Base-by-base conservation (phyloP, 2,888 invertebrate genomes). In the Acrobasis consociella region DNA sequence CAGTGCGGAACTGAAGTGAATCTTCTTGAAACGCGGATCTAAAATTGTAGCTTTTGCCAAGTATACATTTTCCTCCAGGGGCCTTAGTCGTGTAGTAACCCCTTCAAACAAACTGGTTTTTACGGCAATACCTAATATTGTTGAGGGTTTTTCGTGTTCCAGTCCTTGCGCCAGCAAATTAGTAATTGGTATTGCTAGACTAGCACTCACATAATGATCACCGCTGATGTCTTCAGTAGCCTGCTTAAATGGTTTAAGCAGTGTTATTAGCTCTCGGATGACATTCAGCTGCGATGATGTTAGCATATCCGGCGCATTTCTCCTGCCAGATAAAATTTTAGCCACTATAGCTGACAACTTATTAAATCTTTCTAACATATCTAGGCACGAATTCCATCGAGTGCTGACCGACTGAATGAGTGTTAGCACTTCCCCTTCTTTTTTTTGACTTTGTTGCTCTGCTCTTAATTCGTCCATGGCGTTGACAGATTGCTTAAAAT, bases 401-500 rank as follows among this genome's bases (percentile, higher is more conserved):
- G 76, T 76, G 69, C 70, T 73, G 58, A 49, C 49, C 9, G 49
- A 9, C 11, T 49, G 49, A 11, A 49, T 49, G 11, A 75, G 63
- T 67, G 71, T 76, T 59, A 75, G 66, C 65, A 77, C 71, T 64
- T 74, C 65, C 8, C 72, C 75, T 67, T 76, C 74, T 77, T 75
- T 76, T 62, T 74, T 70, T 68, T 58, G 60, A 11, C 11, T 11
- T 55, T 50, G 42, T 59, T 65, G 64, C 59, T 74, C 71, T 62
- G 74, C 67, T 74, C 73, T 63, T 66, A 77, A 72, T 65, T 76
- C 63, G 59, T 77, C 76, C 74, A 73, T 73, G 38, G 77, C 74
- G 52, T 72, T 75, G 46, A 76, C 73, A 37, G 74, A 73, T 64
- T 76, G 74, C 63, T 74, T 76, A 70, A 78, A 74, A 64, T 64